Percentiles rank a stretch among this genome's conserved stretches.
phyloP scores from a whole-genome alignment of 2,113 vertebrate genomes.

The Cacatua alba region DNA sequence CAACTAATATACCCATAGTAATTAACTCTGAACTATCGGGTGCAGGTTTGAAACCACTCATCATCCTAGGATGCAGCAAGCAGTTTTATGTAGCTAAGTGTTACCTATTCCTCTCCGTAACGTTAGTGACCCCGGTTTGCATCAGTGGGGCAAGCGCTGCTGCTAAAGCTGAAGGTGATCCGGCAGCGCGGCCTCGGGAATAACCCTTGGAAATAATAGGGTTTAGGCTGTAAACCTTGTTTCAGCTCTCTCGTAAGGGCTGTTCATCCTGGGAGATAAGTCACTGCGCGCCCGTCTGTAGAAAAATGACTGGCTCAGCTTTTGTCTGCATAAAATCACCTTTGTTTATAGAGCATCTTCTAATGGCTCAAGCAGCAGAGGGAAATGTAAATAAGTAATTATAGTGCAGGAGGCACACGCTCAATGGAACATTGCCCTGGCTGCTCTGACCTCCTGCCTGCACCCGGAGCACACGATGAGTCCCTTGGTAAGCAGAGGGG shows the following conservation, averaged over 20 bases:
- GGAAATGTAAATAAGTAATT: conserved; percentile 60
- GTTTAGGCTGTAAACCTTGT: conserved; percentile 61
- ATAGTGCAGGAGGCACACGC: neutral
- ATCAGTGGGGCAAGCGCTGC: neutral
- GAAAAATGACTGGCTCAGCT: conserved; percentile 66
- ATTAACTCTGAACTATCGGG: conserved; percentile 76
- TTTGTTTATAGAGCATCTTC: conserved; percentile 18
- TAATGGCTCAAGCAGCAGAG: conserved; percentile 37
- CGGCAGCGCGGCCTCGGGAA: conserved; percentile 15
- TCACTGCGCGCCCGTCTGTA: conserved; percentile 33
- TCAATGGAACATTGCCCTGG: neutral
- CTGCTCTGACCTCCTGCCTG: conserved; percentile 1
- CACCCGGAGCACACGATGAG: neutral
- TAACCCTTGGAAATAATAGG: conserved; percentile 52
- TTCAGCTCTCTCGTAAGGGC: conserved; percentile 31
- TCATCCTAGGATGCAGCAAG: conserved; percentile 45
- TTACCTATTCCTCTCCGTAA: neutral
- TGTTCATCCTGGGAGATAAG: conserved; percentile 37
- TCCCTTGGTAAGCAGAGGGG: neutral
- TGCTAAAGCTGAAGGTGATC: conserved; percentile 33
- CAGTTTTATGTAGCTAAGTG: neutral
- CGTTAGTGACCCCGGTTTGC: neutral
- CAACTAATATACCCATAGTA: conserved; percentile 56
- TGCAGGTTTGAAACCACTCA: conserved; percentile 61
- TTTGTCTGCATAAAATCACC: conserved; percentile 46